Evolutionary conservation across 1,140 invertebrate species (phyloP).

Genomic region (Pseudomyrmex dendroicus): DNA sequence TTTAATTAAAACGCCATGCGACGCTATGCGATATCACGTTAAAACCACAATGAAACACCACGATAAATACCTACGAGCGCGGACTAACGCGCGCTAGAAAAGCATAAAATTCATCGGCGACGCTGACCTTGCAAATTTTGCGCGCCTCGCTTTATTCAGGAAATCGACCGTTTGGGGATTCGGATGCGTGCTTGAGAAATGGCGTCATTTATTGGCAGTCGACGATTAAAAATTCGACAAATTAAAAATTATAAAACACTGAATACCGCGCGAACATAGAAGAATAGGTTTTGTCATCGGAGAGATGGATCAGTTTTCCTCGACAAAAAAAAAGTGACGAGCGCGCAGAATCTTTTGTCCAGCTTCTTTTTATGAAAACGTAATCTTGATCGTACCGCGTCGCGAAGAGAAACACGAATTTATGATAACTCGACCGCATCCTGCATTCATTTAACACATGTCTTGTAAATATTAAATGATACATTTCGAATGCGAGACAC

Average conservation of each 20-base stretch:
- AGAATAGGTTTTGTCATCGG: background rate
- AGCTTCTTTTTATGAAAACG: background rate
- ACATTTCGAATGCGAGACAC: background rate
- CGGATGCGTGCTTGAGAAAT: background rate
- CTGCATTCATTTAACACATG: background rate
- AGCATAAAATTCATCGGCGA: slow-evolving; percentile 8
- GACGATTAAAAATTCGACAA: background rate
- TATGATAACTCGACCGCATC: background rate
- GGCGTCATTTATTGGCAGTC: background rate
- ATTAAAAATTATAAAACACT: slow-evolving; percentile 17
- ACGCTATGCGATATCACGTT: background rate
- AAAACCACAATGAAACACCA: slow-evolving; percentile 30
- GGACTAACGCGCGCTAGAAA: background rate
- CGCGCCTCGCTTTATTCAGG: background rate
- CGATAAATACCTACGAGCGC: background rate
- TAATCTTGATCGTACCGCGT: background rate
- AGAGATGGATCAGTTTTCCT: background rate
- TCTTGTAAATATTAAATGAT: background rate
- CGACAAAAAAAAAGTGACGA: slow-evolving; percentile 7
- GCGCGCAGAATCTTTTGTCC: background rate
- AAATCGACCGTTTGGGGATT: background rate
- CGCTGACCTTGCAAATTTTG: background rate
- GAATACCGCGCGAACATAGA: too few relatives aligned
- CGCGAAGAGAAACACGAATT: background rate
- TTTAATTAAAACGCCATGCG: slow-evolving; percentile 10